Conservation (phyloP, 2,888 invertebrate species). For the Corbicula japonica region DNA sequence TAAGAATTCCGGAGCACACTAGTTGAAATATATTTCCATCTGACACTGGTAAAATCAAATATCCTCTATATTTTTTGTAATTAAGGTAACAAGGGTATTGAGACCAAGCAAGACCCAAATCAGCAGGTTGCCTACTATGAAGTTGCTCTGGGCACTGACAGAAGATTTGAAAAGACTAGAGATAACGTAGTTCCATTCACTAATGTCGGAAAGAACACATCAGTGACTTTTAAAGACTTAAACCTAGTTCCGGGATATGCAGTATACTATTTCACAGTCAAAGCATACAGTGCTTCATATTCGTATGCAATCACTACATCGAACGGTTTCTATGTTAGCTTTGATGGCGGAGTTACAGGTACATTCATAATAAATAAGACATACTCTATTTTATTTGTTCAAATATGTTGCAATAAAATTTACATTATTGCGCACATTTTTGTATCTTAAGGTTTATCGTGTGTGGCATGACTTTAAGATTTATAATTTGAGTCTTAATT, state of each 20-base stretch:
- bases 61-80: neutral
- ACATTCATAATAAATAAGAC: too few species aligned
- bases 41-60: too few species aligned
- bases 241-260: constrained; percentile 65
- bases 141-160: constrained; percentile 76
- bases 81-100: constrained; percentile 64
- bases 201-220: constrained; percentile 73
- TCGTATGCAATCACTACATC: constrained; percentile 71
- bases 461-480: too few species aligned
- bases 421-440: too few species aligned
- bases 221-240: constrained; percentile 72
- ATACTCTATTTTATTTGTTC: too few species aligned
- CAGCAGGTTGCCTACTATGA: constrained; percentile 73
- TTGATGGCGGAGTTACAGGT: constrained; percentile 70
- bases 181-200: constrained; percentile 75
- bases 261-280: constrained; percentile 76
- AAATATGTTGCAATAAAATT: too few species aligned
- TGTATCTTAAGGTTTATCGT: too few species aligned
- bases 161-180: constrained; percentile 71
- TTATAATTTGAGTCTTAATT: too few species aligned
- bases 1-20: too few species aligned
- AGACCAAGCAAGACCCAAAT: constrained; percentile 43
- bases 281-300: constrained; percentile 70
- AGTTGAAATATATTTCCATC: too few species aligned
- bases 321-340: constrained; percentile 76